Conservation (phyloP, 2,797 vertebrate species). For the Sylvia borin region DNA sequence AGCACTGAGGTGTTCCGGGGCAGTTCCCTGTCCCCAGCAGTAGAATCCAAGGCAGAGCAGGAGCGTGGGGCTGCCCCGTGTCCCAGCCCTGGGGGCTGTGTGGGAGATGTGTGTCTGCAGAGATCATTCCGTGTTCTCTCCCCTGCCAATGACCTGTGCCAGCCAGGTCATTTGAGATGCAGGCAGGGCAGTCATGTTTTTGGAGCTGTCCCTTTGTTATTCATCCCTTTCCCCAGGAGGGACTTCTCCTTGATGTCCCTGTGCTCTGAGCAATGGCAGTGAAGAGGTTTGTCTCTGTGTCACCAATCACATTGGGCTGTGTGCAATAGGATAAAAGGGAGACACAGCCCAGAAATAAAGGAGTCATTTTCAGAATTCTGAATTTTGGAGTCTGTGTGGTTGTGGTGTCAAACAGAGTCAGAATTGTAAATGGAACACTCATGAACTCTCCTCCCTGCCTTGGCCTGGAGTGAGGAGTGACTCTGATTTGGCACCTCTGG, state of each 20-base stretch:
- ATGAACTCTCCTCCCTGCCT: fast-evolving
- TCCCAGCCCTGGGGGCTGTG: not conserved
- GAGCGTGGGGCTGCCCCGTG: not conserved
- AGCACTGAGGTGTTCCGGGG: not conserved
- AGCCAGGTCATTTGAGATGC: not conserved
- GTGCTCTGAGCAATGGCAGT: no score
- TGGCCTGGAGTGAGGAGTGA: no score
- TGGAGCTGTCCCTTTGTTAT: no score
- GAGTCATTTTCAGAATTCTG: no score
- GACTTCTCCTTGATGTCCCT: no score
- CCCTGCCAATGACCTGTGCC: fast-evolving
- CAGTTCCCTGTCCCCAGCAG: not conserved
- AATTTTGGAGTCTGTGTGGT: no score
- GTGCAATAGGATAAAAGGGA: no score
- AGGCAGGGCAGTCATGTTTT: not conserved
- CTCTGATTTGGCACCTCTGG: not conserved
- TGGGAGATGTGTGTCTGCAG: not conserved
- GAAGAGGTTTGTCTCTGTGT: no score
- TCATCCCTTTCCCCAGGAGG: no score
- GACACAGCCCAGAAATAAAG: no score
- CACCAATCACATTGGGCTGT: no score
- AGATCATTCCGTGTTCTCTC: not conserved
- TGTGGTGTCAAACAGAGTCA: no score
- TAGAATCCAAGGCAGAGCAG: fast-evolving
- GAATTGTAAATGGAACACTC: not conserved